These are phyloP conservation scores for Physocephala rufipes DNA, from an alignment of 2,888 invertebrate species.

Conservation along the genomic window DNA sequence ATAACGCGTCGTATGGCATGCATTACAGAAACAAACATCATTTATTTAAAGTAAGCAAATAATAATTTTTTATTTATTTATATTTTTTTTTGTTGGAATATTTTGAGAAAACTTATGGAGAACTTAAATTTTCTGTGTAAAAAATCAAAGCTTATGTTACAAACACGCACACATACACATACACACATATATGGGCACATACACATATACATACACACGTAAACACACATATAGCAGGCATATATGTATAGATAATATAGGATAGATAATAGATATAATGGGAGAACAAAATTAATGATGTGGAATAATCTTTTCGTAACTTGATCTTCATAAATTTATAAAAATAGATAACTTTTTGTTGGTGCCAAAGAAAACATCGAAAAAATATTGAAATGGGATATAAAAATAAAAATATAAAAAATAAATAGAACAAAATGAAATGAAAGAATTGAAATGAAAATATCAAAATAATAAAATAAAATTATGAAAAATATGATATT, in stretches of 20 bases:
- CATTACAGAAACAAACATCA: constrained; percentile 3
- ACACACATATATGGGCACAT: too few species aligned
- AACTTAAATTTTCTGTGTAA: not conserved
- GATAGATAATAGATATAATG: too few species aligned
- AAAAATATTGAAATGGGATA: not conserved
- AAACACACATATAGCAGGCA: too few species aligned
- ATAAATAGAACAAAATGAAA: not conserved
- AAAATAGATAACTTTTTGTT: not conserved
- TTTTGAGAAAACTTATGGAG: not conserved
- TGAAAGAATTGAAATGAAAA: not conserved
- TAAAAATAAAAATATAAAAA: not conserved
- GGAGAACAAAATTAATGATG: constrained; percentile 14
- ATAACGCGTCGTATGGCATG: not conserved
- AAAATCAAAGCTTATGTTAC: constrained; percentile 18
- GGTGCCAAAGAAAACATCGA: not conserved
- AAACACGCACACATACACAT: not conserved
- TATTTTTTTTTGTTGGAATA: not conserved
- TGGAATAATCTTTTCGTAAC: constrained; percentile 22
- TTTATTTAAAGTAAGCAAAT: constrained; percentile 18
- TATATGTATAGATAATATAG: too few species aligned
- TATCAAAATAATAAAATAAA: not conserved
- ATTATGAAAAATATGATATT: not conserved
- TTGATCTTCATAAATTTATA: constrained; percentile 8
- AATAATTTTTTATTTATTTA: constrained; percentile 5
- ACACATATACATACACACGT: too few species aligned